phyloP scores from a whole-genome alignment of 2,113 vertebrate genomes.

The Prolemur simus region DNA sequence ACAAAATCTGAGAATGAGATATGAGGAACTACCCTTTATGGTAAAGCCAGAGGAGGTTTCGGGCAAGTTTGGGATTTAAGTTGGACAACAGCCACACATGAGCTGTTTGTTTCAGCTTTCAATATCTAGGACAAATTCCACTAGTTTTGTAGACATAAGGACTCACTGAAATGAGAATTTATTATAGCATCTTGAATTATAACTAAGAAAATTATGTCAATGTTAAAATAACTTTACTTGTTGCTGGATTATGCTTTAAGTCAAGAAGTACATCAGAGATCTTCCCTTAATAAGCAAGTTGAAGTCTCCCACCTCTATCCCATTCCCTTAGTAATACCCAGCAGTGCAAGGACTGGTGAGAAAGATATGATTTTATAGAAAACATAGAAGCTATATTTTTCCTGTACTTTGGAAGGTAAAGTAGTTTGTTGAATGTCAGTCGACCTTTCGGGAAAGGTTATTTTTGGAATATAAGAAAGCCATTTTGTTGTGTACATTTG shows the following conservation, averaged over 20 bases:
- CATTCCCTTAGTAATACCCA: not conserved
- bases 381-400: not conserved
- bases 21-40: not conserved
- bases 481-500: not conserved
- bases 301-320: not conserved
- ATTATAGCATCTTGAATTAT: not conserved
- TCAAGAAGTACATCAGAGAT: not conserved
- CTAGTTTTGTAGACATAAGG: not conserved
- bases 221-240: not conserved
- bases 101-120: not conserved
- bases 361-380: not conserved
- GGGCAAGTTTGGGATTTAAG: not conserved
- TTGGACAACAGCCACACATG: not conserved
- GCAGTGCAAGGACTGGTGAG: not conserved
- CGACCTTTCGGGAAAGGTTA: not conserved
- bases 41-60: not conserved
- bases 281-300: not conserved
- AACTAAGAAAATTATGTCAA: not conserved
- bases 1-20: not conserved
- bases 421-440: not conserved
- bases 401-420: not conserved
- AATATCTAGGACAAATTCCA: not conserved
- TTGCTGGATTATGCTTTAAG: not conserved
- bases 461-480: not conserved
- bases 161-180: not conserved